Base-by-base conservation (phyloP, 1,140 invertebrate species). In the Chlorops oryzae region DNA sequence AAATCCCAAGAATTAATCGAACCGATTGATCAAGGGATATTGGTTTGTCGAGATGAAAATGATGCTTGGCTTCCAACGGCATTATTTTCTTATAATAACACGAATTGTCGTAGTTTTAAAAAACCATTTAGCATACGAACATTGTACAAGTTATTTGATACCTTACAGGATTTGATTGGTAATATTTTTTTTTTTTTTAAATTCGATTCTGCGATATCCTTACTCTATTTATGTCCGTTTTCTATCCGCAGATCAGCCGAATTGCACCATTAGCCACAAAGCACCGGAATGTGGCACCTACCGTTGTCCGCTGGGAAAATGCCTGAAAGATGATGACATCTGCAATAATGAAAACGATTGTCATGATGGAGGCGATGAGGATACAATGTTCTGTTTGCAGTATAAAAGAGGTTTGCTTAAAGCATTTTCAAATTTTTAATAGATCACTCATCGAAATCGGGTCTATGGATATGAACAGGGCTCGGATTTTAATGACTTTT, bases 281-380 rank as follows among this genome's bases (percentile, higher is more conserved):
- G 35, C n/a, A 4, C 61, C 74, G 3, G 3, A 51, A 6, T 88
- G 86, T 56, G 39, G 72, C 4, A 59, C 57, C 3, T 57, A 59
- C 42, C 74, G 83, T 44, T 93, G 89, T 70, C 65, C 74, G 18
- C 72, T 84, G 28, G 88, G 89, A 0, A 63, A 80, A 38, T 92
- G 89, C 67, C 59, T 92, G 20, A 57, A 78, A 1, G 70, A 75
- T 34, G 47, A 73, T 5, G 74, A 78, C 43, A 72, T 88, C 22
- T 92, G 88, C 61, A 79, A 93, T 63, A 83, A 82, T 0, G 70
- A 81, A 37, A 60, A 59, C 1, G 79, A 92, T 55, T 94, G 90
- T 72, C 76, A 81, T 61, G 80, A 83, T 57, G 78, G 74, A 15
- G 73, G 68, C 10, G 86, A 88, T 59, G 86, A 88, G 65, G 63